These are phyloP conservation scores for Cosmia pyralina DNA, from an alignment of 2,888 invertebrate species.

Conservation along the genomic window DNA sequence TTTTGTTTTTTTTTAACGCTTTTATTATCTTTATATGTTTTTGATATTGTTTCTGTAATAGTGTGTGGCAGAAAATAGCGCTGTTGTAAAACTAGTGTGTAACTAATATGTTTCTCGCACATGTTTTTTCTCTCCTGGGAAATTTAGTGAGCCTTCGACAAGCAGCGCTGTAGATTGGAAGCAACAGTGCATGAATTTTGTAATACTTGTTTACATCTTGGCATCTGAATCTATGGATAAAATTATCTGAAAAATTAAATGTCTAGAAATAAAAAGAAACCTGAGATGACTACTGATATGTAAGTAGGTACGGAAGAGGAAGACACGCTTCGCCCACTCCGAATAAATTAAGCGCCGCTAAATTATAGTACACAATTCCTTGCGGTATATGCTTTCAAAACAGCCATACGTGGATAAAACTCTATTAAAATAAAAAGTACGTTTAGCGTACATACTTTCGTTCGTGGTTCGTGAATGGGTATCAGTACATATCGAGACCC, in stretches of 20 bases:
- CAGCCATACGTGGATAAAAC: neutral
- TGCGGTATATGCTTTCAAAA: neutral
- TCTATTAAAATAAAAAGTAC: neutral
- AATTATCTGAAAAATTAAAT: neutral
- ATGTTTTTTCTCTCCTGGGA: constrained; percentile 43
- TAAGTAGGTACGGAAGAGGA: neutral
- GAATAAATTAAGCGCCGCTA: neutral
- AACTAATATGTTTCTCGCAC: constrained; percentile 18
- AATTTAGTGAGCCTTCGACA: constrained; percentile 41
- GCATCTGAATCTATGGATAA: constrained; percentile 1
- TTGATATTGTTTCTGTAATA: constrained; percentile 44
- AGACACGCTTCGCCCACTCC: neutral
- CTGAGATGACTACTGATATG: neutral
- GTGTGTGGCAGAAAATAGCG: constrained; percentile 11
- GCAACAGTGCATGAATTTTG: constrained; percentile 31
- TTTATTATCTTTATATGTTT: constrained; percentile 38
- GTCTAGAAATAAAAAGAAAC: neutral
- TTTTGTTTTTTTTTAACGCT: constrained; percentile 26
- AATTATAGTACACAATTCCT: neutral
- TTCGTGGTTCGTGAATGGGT: too few relatives aligned
- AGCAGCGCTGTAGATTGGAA: constrained; percentile 20
- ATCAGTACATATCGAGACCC: too few relatives aligned
- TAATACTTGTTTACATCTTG: constrained; percentile 6
- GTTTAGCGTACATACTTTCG: too few relatives aligned
- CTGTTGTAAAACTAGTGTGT: constrained; percentile 21